Conservation (phyloP, 1,140 invertebrate species). For the Rhyacophila brunnea region DNA sequence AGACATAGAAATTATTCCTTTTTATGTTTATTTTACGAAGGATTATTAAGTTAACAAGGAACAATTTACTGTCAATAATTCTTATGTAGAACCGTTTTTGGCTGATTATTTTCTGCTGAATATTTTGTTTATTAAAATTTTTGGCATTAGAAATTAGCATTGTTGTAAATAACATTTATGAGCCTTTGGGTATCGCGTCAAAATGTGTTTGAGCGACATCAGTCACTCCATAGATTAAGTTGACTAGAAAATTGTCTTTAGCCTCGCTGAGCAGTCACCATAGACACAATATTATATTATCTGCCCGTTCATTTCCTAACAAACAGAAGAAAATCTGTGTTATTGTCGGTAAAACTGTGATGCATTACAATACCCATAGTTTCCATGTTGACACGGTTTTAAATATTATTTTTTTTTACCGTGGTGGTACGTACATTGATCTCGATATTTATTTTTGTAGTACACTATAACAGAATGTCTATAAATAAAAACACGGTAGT, state of each 20-base stretch:
- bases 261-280: neutral
- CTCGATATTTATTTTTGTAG: neutral
- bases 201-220: neutral
- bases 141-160: too few species aligned
- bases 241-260: neutral
- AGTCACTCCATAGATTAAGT: neutral
- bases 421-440: neutral
- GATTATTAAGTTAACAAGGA: too few species aligned
- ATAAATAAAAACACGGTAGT: too few species aligned
- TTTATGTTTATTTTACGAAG: too few species aligned
- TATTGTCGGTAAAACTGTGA: neutral
- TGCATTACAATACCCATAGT: neutral
- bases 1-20: too few species aligned
- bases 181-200: too few species aligned
- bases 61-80: too few species aligned
- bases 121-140: too few species aligned
- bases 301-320: neutral
- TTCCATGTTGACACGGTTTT: neutral
- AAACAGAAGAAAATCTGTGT: neutral
- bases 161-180: too few species aligned
- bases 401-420: neutral
- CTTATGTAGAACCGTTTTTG: too few species aligned
- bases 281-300: slow-evolving; percentile 2
- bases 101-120: too few species aligned
- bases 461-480: neutral